Conservation (phyloP, 2,888 invertebrate species). For the Argyresthia albistria region DNA sequence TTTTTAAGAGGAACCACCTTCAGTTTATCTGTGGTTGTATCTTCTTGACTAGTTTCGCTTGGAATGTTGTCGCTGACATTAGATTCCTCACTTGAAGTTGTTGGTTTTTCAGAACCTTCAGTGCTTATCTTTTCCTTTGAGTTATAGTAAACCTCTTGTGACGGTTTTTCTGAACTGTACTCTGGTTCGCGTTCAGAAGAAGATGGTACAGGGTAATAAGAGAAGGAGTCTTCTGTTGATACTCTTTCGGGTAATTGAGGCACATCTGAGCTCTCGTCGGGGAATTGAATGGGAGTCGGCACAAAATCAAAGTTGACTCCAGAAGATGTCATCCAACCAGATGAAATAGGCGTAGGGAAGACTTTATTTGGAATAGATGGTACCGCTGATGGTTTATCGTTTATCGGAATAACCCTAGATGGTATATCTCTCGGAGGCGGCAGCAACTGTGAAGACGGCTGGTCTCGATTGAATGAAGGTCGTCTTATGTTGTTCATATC, state of each 20-base stretch:
- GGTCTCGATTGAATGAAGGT: slow-evolving; percentile 41
- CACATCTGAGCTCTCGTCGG: slow-evolving; percentile 20
- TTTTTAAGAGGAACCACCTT: slow-evolving; percentile 41
- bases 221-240: slow-evolving; percentile 19
- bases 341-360: slow-evolving; percentile 55
- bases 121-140: slow-evolving; percentile 22
- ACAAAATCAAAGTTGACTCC: slow-evolving; percentile 48
- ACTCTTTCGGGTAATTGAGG: slow-evolving; percentile 17
- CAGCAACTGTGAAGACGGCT: slow-evolving; percentile 49
- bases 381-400: slow-evolving; percentile 11
- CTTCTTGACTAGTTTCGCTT: slow-evolving; percentile 37
- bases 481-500: slow-evolving; percentile 51
- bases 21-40: slow-evolving; percentile 33
- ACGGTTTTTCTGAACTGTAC: slow-evolving; percentile 13
- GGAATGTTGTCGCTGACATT: slow-evolving; percentile 20
- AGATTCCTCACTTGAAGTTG: slow-evolving; percentile 19
- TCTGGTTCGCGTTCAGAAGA: slow-evolving; percentile 34
- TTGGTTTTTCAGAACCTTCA: slow-evolving; percentile 21
- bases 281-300: slow-evolving; percentile 44
- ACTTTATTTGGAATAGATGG: slow-evolving; percentile 35
- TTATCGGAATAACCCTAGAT: slow-evolving; percentile 24
- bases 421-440: slow-evolving; percentile 48
- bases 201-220: slow-evolving; percentile 6
- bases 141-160: slow-evolving; percentile 25
- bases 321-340: slow-evolving; percentile 60